phyloP scores from a whole-genome alignment of 2,797 vertebrate species.

The Cirrhinus mrigala region DNA sequence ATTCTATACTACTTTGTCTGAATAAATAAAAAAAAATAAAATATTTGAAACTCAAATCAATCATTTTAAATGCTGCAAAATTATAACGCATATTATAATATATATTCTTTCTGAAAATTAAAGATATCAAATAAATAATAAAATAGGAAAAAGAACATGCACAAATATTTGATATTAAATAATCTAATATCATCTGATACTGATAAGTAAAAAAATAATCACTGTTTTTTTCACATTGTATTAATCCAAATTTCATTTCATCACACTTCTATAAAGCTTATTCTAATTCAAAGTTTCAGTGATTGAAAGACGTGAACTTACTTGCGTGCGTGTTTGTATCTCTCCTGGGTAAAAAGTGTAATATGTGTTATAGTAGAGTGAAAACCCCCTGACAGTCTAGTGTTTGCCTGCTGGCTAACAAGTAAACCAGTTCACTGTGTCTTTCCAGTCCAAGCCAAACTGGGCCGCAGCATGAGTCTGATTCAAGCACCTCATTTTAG shows the following conservation, averaged over 20 bases:
- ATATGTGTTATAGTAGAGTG: conserved; percentile 8
- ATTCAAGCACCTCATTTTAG: conserved; percentile 25
- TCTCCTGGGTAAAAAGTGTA: conserved; percentile 45
- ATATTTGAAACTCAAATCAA: not conserved
- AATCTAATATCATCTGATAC: not conserved
- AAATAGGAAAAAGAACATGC: not conserved
- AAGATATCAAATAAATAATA: not conserved
- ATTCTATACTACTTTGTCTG: not conserved
- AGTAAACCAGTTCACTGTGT: conserved; percentile 73
- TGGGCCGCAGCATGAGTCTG: conserved; percentile 65
- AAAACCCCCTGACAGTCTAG: conserved; percentile 57
- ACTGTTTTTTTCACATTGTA: not conserved
- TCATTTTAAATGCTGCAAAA: not conserved
- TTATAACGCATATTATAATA: not conserved
- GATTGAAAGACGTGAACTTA: not conserved
- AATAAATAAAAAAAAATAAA: not conserved
- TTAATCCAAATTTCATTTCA: not conserved
- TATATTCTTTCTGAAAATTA: not conserved
- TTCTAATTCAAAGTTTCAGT: not conserved
- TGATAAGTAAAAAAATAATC: not conserved
- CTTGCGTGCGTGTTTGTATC: not conserved
- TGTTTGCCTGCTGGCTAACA: conserved; percentile 66
- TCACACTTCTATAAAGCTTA: not conserved
- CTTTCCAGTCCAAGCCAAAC: conserved; percentile 61
- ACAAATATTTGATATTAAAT: not conserved